Conservation (phyloP, 2,113 vertebrate species). For the Chinchilla lanigera region DNA sequence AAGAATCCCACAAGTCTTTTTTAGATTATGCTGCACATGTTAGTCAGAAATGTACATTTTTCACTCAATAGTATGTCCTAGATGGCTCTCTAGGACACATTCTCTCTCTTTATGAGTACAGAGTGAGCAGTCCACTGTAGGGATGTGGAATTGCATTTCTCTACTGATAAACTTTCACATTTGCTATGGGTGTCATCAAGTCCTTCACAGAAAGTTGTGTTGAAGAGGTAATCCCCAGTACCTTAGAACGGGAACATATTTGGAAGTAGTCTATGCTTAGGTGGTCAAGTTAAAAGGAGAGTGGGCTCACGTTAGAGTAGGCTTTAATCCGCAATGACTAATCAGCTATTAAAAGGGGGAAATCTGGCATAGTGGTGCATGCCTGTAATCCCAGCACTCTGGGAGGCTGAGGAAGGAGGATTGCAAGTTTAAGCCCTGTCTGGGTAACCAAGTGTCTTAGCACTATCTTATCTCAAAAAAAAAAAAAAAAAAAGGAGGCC, state of each 20-base stretch:
- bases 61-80: neutral
- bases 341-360: neutral
- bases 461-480: neutral
- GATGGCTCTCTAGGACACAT: neutral
- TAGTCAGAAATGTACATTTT: neutral
- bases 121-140: neutral
- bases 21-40: neutral
- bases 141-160: neutral
- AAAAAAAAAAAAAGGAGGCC: neutral
- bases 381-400: neutral
- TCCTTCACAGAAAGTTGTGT: neutral
- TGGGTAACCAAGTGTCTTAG: neutral
- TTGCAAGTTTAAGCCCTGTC: neutral
- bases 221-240: neutral
- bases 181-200: neutral
- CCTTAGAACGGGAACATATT: neutral
- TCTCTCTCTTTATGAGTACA: neutral
- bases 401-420: neutral
- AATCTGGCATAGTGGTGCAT: neutral
- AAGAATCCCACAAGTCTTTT: neutral
- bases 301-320: neutral
- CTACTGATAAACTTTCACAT: neutral
- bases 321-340: neutral
- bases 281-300: neutral
- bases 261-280: conserved; percentile 6